Percentiles rank a stretch among this genome's conserved stretches.
These are phyloP conservation scores for Rallus crepitans DNA, from an alignment of 2,797 vertebrate genomes.

Conservation along the genomic window DNA sequence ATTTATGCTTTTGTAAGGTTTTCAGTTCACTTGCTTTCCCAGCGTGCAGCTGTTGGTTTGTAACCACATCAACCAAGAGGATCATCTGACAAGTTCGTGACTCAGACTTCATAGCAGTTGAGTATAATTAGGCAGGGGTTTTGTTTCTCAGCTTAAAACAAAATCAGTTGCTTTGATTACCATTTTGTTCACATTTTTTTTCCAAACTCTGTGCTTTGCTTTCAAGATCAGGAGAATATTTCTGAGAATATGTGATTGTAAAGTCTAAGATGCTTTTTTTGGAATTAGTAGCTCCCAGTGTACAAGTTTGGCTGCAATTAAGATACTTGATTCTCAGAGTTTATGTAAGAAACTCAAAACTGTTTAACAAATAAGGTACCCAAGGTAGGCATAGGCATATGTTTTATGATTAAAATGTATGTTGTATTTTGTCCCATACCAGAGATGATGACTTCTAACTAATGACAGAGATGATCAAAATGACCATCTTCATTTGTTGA, in stretches of 20 bases:
- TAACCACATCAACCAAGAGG: slow-evolving; percentile 8
- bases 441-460: neutral
- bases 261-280: neutral
- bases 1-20: neutral
- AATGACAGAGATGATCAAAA: neutral
- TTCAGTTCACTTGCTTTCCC: neutral
- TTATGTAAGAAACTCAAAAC: neutral
- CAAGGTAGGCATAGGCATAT: neutral
- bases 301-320: neutral
- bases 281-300: neutral
- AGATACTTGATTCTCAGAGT: neutral
- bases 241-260: neutral
- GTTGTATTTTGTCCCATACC: neutral
- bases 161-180: neutral
- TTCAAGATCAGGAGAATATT: neutral
- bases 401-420: neutral
- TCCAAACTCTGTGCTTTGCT: neutral
- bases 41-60: neutral
- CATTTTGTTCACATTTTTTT: slow-evolving; percentile 8
- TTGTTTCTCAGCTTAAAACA: neutral
- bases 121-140: neutral
- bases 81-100: slow-evolving; percentile 25
- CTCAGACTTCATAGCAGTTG: neutral
- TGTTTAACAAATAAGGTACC: neutral
- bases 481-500: neutral